These are phyloP conservation scores for Tetropium fuscum DNA, from an alignment of 2,888 invertebrate genomes.

Conservation along the genomic window DNA sequence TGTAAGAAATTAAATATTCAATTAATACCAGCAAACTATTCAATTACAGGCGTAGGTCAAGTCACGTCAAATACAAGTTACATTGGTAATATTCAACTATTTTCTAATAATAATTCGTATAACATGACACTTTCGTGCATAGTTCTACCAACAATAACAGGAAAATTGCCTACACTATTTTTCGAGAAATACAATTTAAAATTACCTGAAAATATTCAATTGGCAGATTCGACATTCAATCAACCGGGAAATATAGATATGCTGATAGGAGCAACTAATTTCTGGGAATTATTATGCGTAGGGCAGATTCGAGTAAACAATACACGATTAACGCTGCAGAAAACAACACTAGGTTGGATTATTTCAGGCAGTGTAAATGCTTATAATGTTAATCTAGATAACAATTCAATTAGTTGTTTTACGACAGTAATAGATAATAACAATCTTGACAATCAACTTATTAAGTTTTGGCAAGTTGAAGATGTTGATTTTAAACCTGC, in stretches of 20 bases:
- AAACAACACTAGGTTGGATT: conserved; percentile 1
- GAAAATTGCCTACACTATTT: conserved; percentile 24
- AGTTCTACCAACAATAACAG: conserved; percentile 25
- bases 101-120: conserved; percentile 19
- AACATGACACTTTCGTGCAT: conserved; percentile 20
- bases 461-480: conserved; percentile 4
- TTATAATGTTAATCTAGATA: neutral
- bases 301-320: conserved; percentile 26
- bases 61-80: conserved; percentile 13
- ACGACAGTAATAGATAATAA: neutral
- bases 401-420: neutral
- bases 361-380: neutral
- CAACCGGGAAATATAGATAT: too few relatives aligned
- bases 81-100: conserved; percentile 16
- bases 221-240: too few relatives aligned
- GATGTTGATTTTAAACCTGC: neutral
- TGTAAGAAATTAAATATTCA: conserved; percentile 16
- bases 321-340: conserved; percentile 3
- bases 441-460: neutral
- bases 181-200: too few relatives aligned
- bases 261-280: conserved; percentile 32
- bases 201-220: too few relatives aligned
- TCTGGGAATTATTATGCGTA: conserved; percentile 26
- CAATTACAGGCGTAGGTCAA: conserved; percentile 27
- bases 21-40: conserved; percentile 17